Conservation (phyloP, 2,113 vertebrate species). For the Anolis sagrei region DNA sequence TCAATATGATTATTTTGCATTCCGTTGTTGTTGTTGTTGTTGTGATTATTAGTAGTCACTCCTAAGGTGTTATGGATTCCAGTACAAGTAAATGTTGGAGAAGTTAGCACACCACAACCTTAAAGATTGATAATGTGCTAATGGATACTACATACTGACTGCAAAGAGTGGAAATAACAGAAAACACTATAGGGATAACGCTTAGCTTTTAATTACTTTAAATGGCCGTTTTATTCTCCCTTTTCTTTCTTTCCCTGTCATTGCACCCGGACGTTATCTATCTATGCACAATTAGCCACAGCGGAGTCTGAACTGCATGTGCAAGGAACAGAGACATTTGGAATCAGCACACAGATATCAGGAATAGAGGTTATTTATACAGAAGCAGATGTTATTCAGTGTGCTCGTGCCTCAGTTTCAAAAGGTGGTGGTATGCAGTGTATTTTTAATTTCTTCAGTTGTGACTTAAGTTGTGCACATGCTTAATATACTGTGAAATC, state of each 20-base stretch:
- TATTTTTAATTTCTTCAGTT: neutral
- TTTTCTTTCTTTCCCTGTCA: neutral
- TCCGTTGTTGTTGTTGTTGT: neutral
- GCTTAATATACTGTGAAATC: neutral
- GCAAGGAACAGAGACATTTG: neutral
- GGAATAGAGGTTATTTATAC: neutral
- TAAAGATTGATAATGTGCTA: neutral
- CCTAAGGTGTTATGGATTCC: neutral
- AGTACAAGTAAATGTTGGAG: neutral
- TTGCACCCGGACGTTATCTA: neutral
- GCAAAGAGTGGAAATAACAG: neutral
- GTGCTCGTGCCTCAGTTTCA: neutral
- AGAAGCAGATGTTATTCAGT: neutral
- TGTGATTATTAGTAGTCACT: no score
- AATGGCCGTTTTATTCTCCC: neutral
- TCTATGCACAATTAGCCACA: neutral
- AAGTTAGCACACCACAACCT: neutral
- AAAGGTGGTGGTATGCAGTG: neutral
- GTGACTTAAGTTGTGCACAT: neutral
- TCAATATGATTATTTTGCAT: neutral
- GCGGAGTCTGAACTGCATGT: neutral
- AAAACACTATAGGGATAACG: neutral
- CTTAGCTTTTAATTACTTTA: neutral
- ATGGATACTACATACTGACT: neutral
- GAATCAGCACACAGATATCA: neutral